Evolutionary conservation across 2,113 vertebrate species (phyloP).

Genomic region (Camelus dromedarius): DNA sequence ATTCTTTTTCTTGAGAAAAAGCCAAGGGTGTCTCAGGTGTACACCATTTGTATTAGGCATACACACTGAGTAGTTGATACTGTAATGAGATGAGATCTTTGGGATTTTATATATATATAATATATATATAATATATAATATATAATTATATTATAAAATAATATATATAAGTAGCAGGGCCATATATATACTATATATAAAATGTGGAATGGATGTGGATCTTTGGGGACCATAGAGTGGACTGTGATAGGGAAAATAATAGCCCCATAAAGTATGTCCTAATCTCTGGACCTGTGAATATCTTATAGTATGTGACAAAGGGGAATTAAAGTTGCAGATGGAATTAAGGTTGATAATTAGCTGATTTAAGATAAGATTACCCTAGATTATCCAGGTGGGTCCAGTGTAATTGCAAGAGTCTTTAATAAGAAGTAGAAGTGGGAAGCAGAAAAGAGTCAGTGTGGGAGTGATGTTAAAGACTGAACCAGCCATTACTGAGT

Average conservation of each 20-base stretch:
- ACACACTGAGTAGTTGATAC: neutral
- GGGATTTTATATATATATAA: neutral
- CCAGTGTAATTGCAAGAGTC: neutral
- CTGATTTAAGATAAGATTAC: neutral
- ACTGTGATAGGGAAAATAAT: neutral
- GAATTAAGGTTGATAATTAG: neutral
- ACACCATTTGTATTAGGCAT: neutral
- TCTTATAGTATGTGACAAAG: neutral
- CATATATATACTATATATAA: too few relatives aligned
- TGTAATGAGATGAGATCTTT: neutral
- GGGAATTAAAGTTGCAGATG: neutral
- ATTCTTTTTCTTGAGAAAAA: slow-evolving; percentile 24
- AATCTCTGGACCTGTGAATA: neutral
- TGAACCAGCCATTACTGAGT: neutral
- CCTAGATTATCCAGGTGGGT: neutral
- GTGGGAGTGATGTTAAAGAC: neutral
- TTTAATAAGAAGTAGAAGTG: neutral
- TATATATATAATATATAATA: neutral
- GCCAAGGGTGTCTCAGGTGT: neutral
- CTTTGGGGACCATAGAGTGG: neutral
- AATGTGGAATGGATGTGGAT: neutral
- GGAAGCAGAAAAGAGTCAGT: neutral
- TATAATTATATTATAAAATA: too few relatives aligned
- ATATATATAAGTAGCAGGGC: too few relatives aligned
- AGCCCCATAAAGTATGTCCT: neutral